A percentile compares a stretch with the other conserved stretches of the same genome.
Conservation (phyloP, 2,888 invertebrate genomes). For the Drosophila mimica region DNA sequence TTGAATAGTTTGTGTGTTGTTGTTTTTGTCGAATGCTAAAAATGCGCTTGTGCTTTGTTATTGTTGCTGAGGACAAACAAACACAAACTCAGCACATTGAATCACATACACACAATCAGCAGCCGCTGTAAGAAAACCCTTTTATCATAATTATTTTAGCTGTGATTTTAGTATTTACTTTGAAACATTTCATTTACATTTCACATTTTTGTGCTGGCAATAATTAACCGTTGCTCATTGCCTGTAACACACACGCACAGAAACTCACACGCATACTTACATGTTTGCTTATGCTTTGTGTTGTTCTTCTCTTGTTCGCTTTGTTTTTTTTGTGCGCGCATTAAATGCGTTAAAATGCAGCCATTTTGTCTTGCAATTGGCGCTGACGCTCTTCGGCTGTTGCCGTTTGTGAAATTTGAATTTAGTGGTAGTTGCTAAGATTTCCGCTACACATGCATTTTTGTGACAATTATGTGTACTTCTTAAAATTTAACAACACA, state of each 20-base stretch:
- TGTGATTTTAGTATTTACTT: conserved; percentile 22
- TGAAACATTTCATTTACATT: conserved; percentile 20
- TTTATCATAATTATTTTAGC: conserved; percentile 5
- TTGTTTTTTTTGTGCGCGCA: conserved; percentile 55
- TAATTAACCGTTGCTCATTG: conserved; percentile 52
- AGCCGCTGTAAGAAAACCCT: conserved; percentile 39
- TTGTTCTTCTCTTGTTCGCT: conserved; percentile 54
- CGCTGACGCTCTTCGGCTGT: conserved; percentile 45
- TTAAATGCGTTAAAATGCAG: conserved; percentile 77
- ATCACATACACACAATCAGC: conserved; percentile 5
- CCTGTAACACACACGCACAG: conserved; percentile 19
- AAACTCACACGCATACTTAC: conserved; percentile 47
- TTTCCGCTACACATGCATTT: conserved; percentile 33
- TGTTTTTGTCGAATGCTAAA: conserved; percentile 23
- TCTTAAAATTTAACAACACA: conserved; percentile 34
- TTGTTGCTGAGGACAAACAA: conserved; percentile 43
- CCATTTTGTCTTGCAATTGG: conserved; percentile 71
- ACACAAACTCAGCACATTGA: conserved; percentile 14
- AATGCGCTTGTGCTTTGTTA: conserved; percentile 45
- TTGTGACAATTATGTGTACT: conserved; percentile 15
- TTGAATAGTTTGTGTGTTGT: conserved; percentile 55
- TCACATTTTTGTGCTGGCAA: conserved; percentile 30
- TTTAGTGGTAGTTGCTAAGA: conserved; percentile 11
- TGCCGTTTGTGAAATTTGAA: conserved; percentile 17
- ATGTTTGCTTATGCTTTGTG: conserved; percentile 65